Conservation (phyloP, 2,113 vertebrate genomes). For the Lepisosteus oculatus region DNA sequence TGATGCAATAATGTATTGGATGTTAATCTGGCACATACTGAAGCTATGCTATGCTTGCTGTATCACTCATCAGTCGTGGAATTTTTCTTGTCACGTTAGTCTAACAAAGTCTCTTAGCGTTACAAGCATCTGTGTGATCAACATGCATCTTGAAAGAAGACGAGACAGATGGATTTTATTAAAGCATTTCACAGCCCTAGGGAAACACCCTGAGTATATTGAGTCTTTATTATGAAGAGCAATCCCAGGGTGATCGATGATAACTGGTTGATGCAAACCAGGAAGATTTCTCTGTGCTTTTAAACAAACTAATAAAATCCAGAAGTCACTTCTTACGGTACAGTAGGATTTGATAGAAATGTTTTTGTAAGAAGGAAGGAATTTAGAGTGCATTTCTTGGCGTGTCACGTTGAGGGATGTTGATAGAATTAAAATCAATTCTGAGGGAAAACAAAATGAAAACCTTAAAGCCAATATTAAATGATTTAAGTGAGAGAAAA, state of each 20-base stretch:
- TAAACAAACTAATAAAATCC: background rate
- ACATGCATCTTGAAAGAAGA: background rate
- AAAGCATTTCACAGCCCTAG: background rate
- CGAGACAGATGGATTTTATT: background rate
- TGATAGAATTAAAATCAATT: too few relatives aligned
- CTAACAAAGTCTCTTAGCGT: too few relatives aligned
- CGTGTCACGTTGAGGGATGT: too few relatives aligned
- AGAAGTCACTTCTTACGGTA: background rate
- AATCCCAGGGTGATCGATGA: conserved; percentile 1
- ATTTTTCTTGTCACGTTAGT: too few relatives aligned
- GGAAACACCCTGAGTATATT: background rate
- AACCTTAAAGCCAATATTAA: too few relatives aligned
- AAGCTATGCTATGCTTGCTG: too few relatives aligned
- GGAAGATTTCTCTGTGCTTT: background rate
- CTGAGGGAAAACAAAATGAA: too few relatives aligned
- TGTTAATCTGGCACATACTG: too few relatives aligned
- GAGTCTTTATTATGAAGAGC: background rate
- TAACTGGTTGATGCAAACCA: conserved; percentile 7
- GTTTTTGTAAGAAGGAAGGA: background rate
- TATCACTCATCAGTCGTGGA: too few relatives aligned
- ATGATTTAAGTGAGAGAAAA: too few relatives aligned
- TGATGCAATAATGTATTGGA: too few relatives aligned
- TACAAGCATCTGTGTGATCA: background rate
- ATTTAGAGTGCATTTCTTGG: conserved; percentile 13
- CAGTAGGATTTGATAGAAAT: background rate